Evolutionary conservation across 2,888 invertebrate genomes (phyloP), one percentile per base, ranked within the genome.

Genomic region (Drosophila suboccidentalis): DNA sequence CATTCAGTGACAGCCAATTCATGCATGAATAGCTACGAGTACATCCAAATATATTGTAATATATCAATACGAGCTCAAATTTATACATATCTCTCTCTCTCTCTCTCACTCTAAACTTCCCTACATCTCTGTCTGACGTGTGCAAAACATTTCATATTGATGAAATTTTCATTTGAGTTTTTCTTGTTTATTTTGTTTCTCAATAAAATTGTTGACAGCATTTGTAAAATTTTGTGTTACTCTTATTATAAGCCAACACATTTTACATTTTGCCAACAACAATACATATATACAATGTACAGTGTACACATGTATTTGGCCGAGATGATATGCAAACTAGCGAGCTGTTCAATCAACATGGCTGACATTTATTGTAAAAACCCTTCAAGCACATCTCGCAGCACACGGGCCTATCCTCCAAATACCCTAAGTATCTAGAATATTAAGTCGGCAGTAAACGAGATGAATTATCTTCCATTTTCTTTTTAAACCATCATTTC

Each of bases 341-440:
- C 53, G 19, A 38, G 65, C 67, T 59, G 63, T 81, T 87, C 81
- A 80, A 84, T 83, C 82, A 84, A 74, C 69, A 82, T 66, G 49
- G 54, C 58, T 72, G 67, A 72, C 76, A 82, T 79, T 75, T 75
- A 68, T 65, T 69, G 65, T 66, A 44, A 63, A 69, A 87, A 70
- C 54, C 65, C 59, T 79, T 79, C 62, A 63, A 74, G 54, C 69
- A 69, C 76, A 68, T 70, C 69, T 87, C 65, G 58, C 49, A 34
- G 58, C 64, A 64, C 54, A 75, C 49, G 62, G 26, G 57, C 49
- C 46, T 71, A 65, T 67, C 41, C 10, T 41, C n/a, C 15, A 22
- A 13, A 60, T 73, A 51, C 15, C 63, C n/a, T 32, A 4, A 13
- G 4, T 19, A 6, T 41, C 13, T 11, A 10, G 1, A 9, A 9